These are phyloP conservation scores for Myathropa florea DNA, from an alignment of 2,888 invertebrate species.

Conservation along the genomic window DNA sequence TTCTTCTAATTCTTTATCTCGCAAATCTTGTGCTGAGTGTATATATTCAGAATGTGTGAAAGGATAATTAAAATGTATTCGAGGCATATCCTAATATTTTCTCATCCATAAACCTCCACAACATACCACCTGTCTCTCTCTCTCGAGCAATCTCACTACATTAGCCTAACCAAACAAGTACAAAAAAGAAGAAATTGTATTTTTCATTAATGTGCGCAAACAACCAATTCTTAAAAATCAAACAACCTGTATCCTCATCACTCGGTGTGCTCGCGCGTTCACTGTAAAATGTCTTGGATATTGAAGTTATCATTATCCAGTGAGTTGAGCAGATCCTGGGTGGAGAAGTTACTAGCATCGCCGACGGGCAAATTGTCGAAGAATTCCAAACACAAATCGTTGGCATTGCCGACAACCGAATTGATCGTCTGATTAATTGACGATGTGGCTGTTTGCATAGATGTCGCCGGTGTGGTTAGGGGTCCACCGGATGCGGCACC, in stretches of 20 bases:
- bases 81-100: background rate
- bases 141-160: background rate
- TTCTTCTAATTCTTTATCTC: too few relatives aligned
- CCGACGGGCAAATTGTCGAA: conserved; percentile 90
- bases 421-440: conserved; percentile 80
- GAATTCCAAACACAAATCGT: conserved; percentile 91
- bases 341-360: conserved; percentile 89
- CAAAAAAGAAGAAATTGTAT: background rate
- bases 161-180: background rate
- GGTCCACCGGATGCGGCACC: conserved; percentile 45
- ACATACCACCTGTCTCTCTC: background rate
- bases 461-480: conserved; percentile 45
- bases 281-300: conserved; percentile 85
- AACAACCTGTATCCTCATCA: conserved; percentile 26
- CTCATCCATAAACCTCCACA: background rate
- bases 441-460: conserved; percentile 74
- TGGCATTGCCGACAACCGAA: conserved; percentile 79
- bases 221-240: conserved; percentile 29
- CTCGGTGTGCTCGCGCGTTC: conserved; percentile 46
- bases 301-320: conserved; percentile 89
- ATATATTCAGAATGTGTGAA: too few relatives aligned
- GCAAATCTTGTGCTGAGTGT: too few relatives aligned
- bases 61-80: background rate
- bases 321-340: conserved; percentile 91
- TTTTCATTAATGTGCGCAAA: conserved; percentile 4